Base-by-base conservation (phyloP, 2,113 vertebrate species). In the Cynoglossus semilaevis region DNA sequence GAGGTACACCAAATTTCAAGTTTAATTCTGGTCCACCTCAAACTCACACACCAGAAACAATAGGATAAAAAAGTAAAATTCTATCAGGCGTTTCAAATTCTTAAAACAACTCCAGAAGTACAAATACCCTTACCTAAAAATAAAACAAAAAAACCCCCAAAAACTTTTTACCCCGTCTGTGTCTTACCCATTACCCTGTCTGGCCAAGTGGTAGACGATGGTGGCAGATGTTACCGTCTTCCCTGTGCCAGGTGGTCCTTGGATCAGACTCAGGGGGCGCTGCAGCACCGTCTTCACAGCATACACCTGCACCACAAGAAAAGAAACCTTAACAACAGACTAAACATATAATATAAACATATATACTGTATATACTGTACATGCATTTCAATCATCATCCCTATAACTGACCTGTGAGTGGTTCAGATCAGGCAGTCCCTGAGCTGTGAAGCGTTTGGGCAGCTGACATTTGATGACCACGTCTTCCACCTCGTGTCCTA, bases 401-500 rank as follows among this genome's bases (percentile, higher is more conserved):
- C 15, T 40, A 9, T 15, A 6, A 51, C 44, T 53, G 53, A 95
- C 95, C 94, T 96, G 95, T 29, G 95, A 96, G 82, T 98, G 95
- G 82, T 98, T 97, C 74, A 98, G 95, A 84, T 97, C 95, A 0
- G 95, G 95, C 7, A 97, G 92, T 1, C 95, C 95, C 73, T 96
- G 94, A 1, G 95, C 95, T 0, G 95, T 97, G 84, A 98, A 98
- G 56, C 95, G 94, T 69, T 97, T 97, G 13, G 95, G 95, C 71
- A 97, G 89, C 87, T 96, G 94, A 74, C 95, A 98, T 84, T 97
- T 98, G 79, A 98, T 95, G 63, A 97, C 93, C 14, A 97, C 95
- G 5, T 97, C 95, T 55, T 98, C 95, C 18, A 96, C 95, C 83
- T 97, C 95, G 0, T 98, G 95, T 48, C 95, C 95, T 17, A 98